Evolutionary conservation across 2,113 vertebrate genomes (phyloP).

Genomic region (Pluvialis apricaria): DNA sequence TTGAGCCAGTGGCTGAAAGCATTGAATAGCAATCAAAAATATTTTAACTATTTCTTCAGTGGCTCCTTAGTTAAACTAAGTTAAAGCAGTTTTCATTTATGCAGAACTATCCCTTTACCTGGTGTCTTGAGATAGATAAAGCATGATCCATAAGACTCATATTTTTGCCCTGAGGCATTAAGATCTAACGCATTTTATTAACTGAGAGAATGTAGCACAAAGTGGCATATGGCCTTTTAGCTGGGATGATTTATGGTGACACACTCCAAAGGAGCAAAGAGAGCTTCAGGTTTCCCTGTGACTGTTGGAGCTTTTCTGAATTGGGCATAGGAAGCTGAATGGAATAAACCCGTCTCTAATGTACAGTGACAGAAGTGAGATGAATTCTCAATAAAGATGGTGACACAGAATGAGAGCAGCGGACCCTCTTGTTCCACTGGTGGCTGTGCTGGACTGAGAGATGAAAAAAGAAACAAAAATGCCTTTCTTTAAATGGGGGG

Average conservation of each 20-base stretch:
- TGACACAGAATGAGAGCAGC: not conserved
- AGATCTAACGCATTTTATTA: not conserved
- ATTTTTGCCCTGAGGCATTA: not conserved
- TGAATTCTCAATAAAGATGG: not conserved
- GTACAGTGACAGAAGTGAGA: not conserved
- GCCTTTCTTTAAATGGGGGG: not conserved
- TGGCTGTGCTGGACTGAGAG: not conserved
- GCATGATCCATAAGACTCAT: not conserved
- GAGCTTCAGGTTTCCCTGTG: not conserved
- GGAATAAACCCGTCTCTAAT: not conserved
- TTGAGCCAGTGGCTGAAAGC: not conserved
- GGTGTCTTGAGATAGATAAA: constrained; percentile 15
- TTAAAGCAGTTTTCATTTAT: not conserved
- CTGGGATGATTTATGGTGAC: constrained; percentile 29
- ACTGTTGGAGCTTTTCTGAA: not conserved
- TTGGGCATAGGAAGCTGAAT: not conserved
- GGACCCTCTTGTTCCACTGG: not conserved
- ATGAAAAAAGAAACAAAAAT: not conserved
- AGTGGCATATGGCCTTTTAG: constrained; percentile 22
- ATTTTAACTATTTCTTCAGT: not conserved
- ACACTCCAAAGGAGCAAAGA: constrained; percentile 8
- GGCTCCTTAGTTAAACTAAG: not conserved
- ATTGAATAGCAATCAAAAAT: not conserved
- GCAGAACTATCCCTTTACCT: not conserved
- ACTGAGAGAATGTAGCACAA: constrained; percentile 6